Evolutionary conservation across 2,888 invertebrate genomes (phyloP).

Genomic region (Agelastica alni): DNA sequence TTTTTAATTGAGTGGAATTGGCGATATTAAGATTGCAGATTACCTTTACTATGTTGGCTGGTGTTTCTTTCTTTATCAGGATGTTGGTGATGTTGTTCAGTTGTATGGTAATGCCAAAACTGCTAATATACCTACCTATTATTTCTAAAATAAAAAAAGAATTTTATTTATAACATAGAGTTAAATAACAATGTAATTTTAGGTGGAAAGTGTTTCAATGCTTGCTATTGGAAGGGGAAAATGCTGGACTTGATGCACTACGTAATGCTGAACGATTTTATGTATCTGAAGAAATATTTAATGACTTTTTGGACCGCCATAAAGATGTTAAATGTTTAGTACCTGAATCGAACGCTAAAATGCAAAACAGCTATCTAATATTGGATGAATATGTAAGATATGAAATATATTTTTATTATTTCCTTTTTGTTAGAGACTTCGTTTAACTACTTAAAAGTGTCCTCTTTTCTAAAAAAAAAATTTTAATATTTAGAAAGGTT

Average conservation of each 20-base stretch:
- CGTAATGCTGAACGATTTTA: conserved; percentile 57
- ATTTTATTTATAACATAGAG: too few relatives aligned
- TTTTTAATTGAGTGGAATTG: too few relatives aligned
- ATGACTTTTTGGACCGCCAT: conserved; percentile 57
- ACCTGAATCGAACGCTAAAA: conserved; percentile 58
- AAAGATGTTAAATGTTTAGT: conserved; percentile 53
- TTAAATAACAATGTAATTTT: too few relatives aligned
- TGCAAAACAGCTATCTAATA: conserved; percentile 61
- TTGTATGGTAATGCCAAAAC: too few relatives aligned
- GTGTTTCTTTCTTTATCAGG: too few relatives aligned
- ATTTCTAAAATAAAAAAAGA: too few relatives aligned
- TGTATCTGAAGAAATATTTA: conserved; percentile 55
- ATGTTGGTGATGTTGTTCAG: too few relatives aligned
- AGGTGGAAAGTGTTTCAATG: conserved; percentile 60
- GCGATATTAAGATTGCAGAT: too few relatives aligned
- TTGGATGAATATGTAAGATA: conserved; percentile 59
- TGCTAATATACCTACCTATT: too few relatives aligned
- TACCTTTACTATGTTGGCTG: too few relatives aligned
- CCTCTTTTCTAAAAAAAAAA: neutral
- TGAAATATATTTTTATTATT: neutral
- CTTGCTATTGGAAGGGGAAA: conserved; percentile 59
- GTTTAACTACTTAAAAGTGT: too few relatives aligned
- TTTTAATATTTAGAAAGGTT: too few relatives aligned
- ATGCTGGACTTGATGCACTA: conserved; percentile 56
- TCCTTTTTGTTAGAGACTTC: neutral